Evolutionary conservation across 2,113 vertebrate species (phyloP).

Genomic region (Piaya cayana): DNA sequence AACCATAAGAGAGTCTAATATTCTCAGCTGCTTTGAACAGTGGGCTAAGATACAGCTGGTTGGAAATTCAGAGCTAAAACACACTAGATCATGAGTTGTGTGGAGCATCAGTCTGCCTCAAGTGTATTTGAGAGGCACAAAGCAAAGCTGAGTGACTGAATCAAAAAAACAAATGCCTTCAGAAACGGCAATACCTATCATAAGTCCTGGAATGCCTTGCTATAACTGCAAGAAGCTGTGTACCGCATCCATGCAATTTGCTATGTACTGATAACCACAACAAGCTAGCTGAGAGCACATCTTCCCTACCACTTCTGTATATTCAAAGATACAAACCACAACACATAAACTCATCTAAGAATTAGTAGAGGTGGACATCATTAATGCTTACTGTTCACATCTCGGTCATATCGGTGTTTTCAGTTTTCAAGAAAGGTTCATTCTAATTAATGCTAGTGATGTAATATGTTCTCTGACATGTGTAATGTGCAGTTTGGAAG

Average conservation of each 20-base stretch:
- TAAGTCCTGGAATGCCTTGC: not conserved
- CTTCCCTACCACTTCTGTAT: not conserved
- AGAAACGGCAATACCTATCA: not conserved
- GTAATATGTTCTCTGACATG: not conserved
- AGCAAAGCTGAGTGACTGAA: not conserved
- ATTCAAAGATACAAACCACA: not conserved
- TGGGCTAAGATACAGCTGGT: conserved; percentile 17
- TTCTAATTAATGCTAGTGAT: not conserved
- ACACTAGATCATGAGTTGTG: not conserved
- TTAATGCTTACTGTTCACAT: not conserved
- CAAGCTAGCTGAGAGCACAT: not conserved
- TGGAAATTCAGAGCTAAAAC: conserved; percentile 22
- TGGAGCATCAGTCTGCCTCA: not conserved
- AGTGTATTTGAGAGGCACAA: not conserved
- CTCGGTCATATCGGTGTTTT: not conserved
- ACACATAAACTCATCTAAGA: not conserved
- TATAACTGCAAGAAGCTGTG: not conserved
- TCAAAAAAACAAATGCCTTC: not conserved
- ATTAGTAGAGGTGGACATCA: not conserved
- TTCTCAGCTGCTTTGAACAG: conserved; percentile 34
- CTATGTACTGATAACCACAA: not conserved
- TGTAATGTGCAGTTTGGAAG: not conserved
- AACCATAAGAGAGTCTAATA: not conserved
- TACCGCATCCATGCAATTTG: not conserved
- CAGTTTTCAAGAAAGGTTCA: not conserved